phyloP scores from a whole-genome alignment of 2,888 invertebrate genomes.

The Stenotaenia linearis region DNA sequence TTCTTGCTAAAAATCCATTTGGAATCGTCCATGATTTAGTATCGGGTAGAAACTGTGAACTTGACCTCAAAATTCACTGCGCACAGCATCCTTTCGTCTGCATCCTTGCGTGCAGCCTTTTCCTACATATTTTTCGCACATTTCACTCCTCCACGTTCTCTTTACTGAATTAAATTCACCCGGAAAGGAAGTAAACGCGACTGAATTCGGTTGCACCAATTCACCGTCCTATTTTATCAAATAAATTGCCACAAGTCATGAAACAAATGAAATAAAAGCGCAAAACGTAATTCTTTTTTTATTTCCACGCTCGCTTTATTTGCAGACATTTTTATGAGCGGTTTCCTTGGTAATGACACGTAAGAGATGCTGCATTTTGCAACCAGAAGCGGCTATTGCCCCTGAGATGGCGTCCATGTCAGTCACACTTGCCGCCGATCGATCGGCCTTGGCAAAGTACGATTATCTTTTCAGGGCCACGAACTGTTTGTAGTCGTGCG shows the following conservation, averaged over 20 bases:
- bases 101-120: neutral
- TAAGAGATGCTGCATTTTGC: neutral
- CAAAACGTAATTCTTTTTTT: neutral
- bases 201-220: too few relatives aligned
- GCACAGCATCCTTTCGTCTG: neutral
- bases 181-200: neutral
- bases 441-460: neutral
- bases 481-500: neutral
- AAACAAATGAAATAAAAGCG: neutral
- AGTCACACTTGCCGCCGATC: neutral
- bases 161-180: neutral
- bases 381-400: neutral
- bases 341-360: neutral
- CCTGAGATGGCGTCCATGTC: neutral
- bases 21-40: neutral
- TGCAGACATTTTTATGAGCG: neutral
- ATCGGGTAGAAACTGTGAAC: neutral
- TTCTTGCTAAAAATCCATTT: neutral
- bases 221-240: neutral
- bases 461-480: slow-evolving; percentile 9
- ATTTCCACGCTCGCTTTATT: neutral
- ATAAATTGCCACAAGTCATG: too few relatives aligned
- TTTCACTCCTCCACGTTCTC: too few relatives aligned
- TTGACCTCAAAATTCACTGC: neutral
- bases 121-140: neutral